Conservation (phyloP, 2,113 vertebrate species). For the Saguinus midas region DNA sequence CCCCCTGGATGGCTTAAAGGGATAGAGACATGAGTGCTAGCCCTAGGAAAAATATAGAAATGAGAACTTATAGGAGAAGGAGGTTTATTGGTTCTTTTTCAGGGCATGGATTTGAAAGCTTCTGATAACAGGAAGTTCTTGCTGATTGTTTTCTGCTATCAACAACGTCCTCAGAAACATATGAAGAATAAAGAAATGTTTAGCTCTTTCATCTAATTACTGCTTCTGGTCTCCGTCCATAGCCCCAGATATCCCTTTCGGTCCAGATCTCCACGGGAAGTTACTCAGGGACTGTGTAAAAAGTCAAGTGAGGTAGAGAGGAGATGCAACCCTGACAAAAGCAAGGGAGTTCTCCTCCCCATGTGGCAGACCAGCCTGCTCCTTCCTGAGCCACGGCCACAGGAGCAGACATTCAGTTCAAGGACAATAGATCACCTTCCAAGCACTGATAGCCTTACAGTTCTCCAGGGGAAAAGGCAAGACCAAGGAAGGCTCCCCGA, state of each 20-base stretch:
- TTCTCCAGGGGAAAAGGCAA: neutral
- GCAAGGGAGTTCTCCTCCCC: neutral
- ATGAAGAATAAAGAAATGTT: neutral
- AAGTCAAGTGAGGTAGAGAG: neutral
- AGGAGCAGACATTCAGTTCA: neutral
- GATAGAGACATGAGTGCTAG: neutral
- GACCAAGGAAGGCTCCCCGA: neutral
- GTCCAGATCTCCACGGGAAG: neutral
- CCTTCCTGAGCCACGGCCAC: neutral
- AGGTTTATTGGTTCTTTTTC: neutral
- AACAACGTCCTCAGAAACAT: neutral
- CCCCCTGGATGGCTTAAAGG: neutral
- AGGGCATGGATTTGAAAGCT: neutral
- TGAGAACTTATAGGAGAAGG: neutral
- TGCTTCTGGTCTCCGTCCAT: neutral
- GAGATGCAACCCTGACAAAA: neutral
- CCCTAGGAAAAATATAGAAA: neutral
- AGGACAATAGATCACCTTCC: neutral
- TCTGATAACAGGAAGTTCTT: conserved; percentile 2
- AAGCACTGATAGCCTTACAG: neutral
- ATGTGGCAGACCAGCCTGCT: neutral
- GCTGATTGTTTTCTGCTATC: neutral
- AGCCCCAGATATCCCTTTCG: neutral
- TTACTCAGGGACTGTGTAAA: neutral
- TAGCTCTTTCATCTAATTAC: neutral